Percentiles rank a stretch among this genome's conserved stretches.
These are phyloP conservation scores for Circaetus gallicus DNA, from an alignment of 2,113 vertebrate genomes.

Conservation along the genomic window DNA sequence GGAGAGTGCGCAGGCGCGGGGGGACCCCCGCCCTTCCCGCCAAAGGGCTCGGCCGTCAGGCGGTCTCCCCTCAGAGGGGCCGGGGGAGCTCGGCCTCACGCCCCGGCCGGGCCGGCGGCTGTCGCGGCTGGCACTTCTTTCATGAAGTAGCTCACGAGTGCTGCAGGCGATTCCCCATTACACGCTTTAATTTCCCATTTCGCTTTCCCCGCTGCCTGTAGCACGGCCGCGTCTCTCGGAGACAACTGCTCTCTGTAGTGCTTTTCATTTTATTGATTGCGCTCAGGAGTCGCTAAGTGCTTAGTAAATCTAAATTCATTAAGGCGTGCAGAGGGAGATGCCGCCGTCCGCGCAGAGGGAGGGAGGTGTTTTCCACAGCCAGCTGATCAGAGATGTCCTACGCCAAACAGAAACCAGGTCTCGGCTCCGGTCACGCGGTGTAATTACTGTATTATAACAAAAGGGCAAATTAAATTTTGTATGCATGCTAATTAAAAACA, in stretches of 20 bases:
- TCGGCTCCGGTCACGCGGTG: rapidly evolving
- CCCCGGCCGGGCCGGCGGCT: no score
- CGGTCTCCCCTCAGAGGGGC: no score
- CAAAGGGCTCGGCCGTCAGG: neutral
- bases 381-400: neutral
- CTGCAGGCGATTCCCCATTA: rapidly evolving
- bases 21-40: neutral
- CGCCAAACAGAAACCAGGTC: neutral
- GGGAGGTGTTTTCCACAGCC: neutral
- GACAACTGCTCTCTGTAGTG: neutral
- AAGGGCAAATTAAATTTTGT: neutral
- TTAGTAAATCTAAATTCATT: neutral
- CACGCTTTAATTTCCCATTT: rapidly evolving
- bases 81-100: no score
- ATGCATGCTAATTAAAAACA: neutral
- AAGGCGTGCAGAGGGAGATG: neutral
- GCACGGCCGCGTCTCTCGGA: neutral
- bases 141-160: rapidly evolving
- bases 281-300: neutral
- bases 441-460: neutral
- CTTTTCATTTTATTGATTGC: neutral
- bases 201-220: neutral
- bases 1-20: neutral
- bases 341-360: rapidly evolving
- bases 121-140: rapidly evolving